Conservation (phyloP, 1,140 invertebrate species). For the Aphaenogaster ashmeadi region DNA sequence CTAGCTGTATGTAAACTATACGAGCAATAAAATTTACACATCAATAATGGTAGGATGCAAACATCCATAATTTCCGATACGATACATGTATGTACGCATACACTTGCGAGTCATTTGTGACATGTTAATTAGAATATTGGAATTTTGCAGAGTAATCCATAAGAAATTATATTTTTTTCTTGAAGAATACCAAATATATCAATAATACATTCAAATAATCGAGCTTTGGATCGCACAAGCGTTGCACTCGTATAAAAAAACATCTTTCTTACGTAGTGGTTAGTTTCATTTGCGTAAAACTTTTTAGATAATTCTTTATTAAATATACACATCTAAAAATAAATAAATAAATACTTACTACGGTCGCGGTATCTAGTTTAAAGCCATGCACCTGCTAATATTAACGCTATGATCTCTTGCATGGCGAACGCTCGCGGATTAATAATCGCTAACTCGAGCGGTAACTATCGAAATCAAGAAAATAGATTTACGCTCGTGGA, state of each 20-base stretch:
- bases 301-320: not conserved
- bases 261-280: not conserved
- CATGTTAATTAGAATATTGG: not conserved
- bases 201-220: not conserved
- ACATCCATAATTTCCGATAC: not conserved
- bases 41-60: not conserved
- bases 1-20: not conserved
- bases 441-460: not conserved
- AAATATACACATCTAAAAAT: not conserved
- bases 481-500: conserved; percentile 24
- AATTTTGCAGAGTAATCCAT: not conserved
- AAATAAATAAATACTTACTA: not conserved
- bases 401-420: not conserved
- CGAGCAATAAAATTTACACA: not conserved
- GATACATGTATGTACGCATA: not conserved
- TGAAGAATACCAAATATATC: not conserved
- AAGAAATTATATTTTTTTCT: not conserved
- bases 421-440: not conserved
- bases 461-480: conserved; percentile 33
- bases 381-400: not conserved
- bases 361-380: not conserved
- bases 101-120: not conserved
- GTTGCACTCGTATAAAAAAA: not conserved
- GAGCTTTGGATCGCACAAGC: not conserved
- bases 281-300: not conserved